Evolutionary conservation across 2,797 vertebrate species (phyloP).

Genomic region (Columba guinea): DNA sequence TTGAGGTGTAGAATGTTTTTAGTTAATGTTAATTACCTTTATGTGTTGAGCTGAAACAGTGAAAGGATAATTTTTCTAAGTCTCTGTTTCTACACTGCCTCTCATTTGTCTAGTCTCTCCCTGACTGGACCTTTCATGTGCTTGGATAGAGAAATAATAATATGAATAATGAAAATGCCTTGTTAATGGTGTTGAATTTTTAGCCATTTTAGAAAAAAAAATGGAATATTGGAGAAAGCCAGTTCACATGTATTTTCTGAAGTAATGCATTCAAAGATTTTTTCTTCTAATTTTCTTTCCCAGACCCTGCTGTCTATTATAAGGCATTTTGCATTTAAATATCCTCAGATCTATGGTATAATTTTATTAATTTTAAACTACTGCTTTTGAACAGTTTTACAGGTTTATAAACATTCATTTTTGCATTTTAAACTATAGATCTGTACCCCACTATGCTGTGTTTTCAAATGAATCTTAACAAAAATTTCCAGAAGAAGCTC

Average conservation of each 20-base stretch:
- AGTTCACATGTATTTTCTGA: not conserved
- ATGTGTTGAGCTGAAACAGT: not conserved
- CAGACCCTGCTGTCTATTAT: not conserved
- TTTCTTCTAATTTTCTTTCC: not conserved
- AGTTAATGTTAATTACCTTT: not conserved
- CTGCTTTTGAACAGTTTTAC: not conserved
- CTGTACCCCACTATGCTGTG: not conserved
- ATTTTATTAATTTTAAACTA: not conserved
- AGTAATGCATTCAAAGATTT: not conserved
- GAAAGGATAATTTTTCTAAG: not conserved
- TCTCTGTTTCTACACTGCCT: not conserved
- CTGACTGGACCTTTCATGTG: not conserved
- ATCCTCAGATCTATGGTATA: not conserved
- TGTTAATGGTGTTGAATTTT: not conserved
- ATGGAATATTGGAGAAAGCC: not conserved
- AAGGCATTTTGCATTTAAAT: not conserved
- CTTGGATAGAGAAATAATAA: not conserved
- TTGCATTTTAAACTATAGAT: not conserved
- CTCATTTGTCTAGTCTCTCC: not conserved
- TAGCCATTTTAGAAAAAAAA: not conserved
- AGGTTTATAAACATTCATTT: not conserved
- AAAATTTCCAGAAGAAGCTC: not conserved
- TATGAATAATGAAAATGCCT: not conserved
- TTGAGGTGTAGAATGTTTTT: not conserved
- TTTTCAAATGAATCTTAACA: not conserved